Evolutionary conservation across 2,888 invertebrate species (phyloP), one percentile per base, ranked within the genome.

Genomic region (Theretra japonica): DNA sequence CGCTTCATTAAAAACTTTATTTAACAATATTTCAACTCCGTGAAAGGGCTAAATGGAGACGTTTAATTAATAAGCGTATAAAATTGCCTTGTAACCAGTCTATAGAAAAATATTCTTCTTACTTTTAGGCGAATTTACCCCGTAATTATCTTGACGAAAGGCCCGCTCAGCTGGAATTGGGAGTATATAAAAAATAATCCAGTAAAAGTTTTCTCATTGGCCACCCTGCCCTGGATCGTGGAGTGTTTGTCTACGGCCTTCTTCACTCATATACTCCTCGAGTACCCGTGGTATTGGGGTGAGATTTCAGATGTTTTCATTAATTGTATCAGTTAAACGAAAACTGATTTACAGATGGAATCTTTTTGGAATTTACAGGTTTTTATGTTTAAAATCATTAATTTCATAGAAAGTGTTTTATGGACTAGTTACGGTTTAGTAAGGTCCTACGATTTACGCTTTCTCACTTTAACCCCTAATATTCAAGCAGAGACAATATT

Each of bases 221-320:
- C 94, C 75, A 94, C 92, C 73, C 81, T 94, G 74, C 94, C 94
- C 59, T 94, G 94, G 94, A 86, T 88, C 75, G 88, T 92, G 70
- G 94, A 94, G 84, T 94, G 94, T 87, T 88, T 93, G 80, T 88
- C 93, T 74, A 88, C 81, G 75, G 91, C 92, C 70, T 88, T 93
- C 83, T 88, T 93, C 78, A 83, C 89, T 70, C 90, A 94, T 80
- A 83, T 92, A 77, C 86, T 94, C 69, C 89, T 94, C 73, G 91
- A 88, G 73, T 94, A 89, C 83, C 91, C 93, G 73, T 94, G 94
- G 94, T 93, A 92, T 82, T 94, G 94, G 94, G 94, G 94, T 94
- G 80, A 92, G 94, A 48, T 69, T 68, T 50, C 23, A 68, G 17
- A 68, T 50, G 50, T 21, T 28, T 50, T 50, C 25, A 50, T 19